Evolutionary conservation across 1,140 invertebrate species (phyloP).

Genomic region (Pseudomyrmex flavicornis): DNA sequence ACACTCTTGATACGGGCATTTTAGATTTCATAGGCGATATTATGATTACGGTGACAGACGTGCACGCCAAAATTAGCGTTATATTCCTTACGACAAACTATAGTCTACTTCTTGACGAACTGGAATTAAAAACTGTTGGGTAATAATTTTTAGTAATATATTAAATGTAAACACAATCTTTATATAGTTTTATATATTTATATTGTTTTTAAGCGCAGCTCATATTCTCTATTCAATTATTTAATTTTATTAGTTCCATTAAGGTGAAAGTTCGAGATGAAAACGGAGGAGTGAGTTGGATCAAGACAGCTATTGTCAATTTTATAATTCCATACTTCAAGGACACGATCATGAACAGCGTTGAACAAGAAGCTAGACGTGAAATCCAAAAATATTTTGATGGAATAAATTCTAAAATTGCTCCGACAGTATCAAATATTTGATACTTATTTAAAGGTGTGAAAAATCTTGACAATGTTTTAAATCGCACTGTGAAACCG

Average conservation of each 20-base stretch:
- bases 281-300: neutral
- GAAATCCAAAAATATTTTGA: neutral
- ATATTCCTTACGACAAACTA: neutral
- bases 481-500: too few relatives aligned
- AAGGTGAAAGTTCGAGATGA: slow-evolving; percentile 6
- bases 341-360: neutral
- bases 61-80: slow-evolving; percentile 4
- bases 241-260: slow-evolving; percentile 3
- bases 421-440: neutral
- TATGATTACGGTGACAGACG: neutral
- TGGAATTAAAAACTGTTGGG: neutral
- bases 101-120: neutral
- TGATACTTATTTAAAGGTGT: too few relatives aligned
- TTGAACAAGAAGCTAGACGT: neutral
- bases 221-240: neutral
- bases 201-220: too few relatives aligned
- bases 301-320: neutral
- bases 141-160: slow-evolving; percentile 18
- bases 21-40: neutral
- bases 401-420: neutral
- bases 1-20: neutral
- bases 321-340: neutral
- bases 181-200: too few relatives aligned
- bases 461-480: too few relatives aligned
- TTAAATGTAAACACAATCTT: neutral